These are phyloP conservation scores for Acropternis orthonyx DNA, from an alignment of 2,797 vertebrate species.

Conservation along the genomic window DNA sequence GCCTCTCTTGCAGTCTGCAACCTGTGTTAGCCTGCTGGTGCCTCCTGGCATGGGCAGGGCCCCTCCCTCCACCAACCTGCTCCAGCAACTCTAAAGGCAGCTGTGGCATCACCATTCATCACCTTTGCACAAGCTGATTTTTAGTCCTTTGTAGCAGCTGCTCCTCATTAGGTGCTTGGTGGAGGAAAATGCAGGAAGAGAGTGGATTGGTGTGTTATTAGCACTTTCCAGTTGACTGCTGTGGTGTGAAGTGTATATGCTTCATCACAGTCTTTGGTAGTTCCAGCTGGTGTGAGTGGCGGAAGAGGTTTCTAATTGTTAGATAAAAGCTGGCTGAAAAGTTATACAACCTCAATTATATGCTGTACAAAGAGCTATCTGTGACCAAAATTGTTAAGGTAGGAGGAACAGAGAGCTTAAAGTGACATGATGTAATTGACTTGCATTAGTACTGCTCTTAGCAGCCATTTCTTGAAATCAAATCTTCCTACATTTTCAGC, in stretches of 20 bases:
- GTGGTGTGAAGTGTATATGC: accelerated
- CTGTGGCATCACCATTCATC: not conserved
- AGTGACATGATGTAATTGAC: not conserved
- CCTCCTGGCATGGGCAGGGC: not conserved
- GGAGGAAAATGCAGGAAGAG: not conserved
- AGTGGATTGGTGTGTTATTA: not conserved
- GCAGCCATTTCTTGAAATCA: not conserved
- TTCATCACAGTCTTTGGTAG: not conserved
- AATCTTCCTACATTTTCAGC: not conserved
- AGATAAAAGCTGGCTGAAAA: not conserved
- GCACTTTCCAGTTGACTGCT: not conserved
- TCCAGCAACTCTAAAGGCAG: not conserved
- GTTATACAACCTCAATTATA: not conserved
- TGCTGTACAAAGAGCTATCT: not conserved
- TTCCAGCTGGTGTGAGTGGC: not conserved
- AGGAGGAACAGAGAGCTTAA: not conserved
- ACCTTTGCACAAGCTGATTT: not conserved
- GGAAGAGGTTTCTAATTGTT: not conserved
- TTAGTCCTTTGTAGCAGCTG: not conserved
- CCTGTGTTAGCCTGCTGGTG: not conserved
- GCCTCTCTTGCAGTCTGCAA: not conserved
- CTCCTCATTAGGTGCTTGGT: not conserved
- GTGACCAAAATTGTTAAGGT: not conserved
- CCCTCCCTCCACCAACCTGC: not conserved
- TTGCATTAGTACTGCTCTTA: not conserved